Evolutionary conservation across 2,797 vertebrate genomes (phyloP), one percentile per base, ranked within the genome.

Genomic region (Arremon aurantiirostris): DNA sequence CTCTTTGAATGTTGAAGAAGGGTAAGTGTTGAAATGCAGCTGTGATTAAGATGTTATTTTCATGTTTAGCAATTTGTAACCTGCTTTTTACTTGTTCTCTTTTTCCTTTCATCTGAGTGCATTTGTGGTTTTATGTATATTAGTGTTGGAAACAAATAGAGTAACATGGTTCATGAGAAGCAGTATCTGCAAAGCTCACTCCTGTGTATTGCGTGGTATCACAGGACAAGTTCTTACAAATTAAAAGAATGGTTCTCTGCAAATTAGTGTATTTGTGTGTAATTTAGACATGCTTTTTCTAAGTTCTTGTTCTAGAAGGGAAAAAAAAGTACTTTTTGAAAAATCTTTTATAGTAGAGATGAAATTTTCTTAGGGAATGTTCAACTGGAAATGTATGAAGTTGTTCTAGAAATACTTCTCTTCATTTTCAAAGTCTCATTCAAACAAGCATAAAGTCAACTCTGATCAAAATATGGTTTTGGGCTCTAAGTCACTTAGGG

Each of bases 1-100:
- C 93, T 97, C 84, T 50, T 97, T 99, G 80, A 98, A 98, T 84
- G 96, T 98, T 28, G 99, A 99, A 79, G 99, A 99, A 88, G 98
- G 99, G 99, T 99, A 96, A 92, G 98, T 97, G 18, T 88, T 94
- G 71, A 90, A 89, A 75, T 76, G 27, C 66, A 75, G 16, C 59
- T 73, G 52, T 71, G 55, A 93, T 68, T 65, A 61, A 77, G 78
- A 44, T 78, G 13, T 34, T 19, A 14, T 60, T 94, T 93, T 86
- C 27, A 11, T 8, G 3, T 76, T 86, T 69, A 71, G 35, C 57
- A 27, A 55, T 85, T 75, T 64, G 17, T 77, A 59, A 14, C 10
- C 27, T 55, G 9, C 20, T 66, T 87, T 81, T 86, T 68, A 24
- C 32, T 82, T 95, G n/a, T 55, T 10, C 4, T n/a, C 4, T 17